These are phyloP conservation scores for Zaprionus obscuricornis DNA, from an alignment of 2,888 invertebrate species.

Conservation along the genomic window DNA sequence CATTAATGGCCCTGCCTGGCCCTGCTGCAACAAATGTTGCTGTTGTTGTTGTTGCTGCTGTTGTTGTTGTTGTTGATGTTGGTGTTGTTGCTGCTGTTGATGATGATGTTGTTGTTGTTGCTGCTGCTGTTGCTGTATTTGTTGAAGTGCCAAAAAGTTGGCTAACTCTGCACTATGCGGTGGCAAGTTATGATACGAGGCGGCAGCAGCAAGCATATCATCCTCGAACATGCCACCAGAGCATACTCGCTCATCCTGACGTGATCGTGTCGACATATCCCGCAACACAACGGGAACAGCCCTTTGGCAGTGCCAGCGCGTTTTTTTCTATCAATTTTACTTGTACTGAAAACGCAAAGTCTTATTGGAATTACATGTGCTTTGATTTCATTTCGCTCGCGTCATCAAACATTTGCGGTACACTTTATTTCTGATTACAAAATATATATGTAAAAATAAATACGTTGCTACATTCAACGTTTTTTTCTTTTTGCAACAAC, in stretches of 20 bases:
- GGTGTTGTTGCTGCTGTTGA: slow-evolving; percentile 11
- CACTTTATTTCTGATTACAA: slow-evolving; percentile 15
- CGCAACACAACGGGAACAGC: slow-evolving; percentile 26
- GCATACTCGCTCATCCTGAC: slow-evolving; percentile 62
- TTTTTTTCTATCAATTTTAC: slow-evolving; percentile 41
- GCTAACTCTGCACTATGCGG: slow-evolving; percentile 56
- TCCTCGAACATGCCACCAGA: slow-evolving; percentile 45
- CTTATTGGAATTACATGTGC: slow-evolving; percentile 60
- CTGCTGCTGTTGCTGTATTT: slow-evolving; percentile 41
- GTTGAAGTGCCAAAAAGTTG: slow-evolving; percentile 59
- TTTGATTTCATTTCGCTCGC: slow-evolving; percentile 15
- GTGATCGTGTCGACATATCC: slow-evolving; percentile 66
- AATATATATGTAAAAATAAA: slow-evolving; percentile 26
- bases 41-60: slow-evolving; percentile 41
- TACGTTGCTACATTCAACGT: slow-evolving; percentile 45
- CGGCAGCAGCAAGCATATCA: slow-evolving; percentile 26
- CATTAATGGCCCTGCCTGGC: slow-evolving; percentile 50
- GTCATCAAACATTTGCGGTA: too few species aligned
- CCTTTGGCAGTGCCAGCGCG: slow-evolving; percentile 33
- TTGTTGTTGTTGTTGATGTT: slow-evolving; percentile 42
- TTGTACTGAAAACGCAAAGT: slow-evolving; percentile 40
- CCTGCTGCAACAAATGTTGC: slow-evolving; percentile 45
- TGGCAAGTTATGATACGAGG: slow-evolving; percentile 48
- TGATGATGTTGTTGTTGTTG: slow-evolving; percentile 20
- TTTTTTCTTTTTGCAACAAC: slow-evolving; percentile 55